Conservation (phyloP, 2,113 vertebrate species). For the Lanius ludovicianus region DNA sequence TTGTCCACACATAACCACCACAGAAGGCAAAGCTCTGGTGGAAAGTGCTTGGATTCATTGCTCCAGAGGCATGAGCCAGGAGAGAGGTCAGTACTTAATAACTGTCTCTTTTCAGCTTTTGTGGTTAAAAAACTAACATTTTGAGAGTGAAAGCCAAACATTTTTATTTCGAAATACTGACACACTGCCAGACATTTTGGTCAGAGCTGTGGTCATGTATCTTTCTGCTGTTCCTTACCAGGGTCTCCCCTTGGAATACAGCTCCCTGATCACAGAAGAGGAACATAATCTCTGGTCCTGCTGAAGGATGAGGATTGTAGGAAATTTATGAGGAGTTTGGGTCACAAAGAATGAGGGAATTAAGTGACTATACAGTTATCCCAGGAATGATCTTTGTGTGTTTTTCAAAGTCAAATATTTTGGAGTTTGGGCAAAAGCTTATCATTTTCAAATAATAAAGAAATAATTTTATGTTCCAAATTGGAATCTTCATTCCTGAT, state of each 20-base stretch:
- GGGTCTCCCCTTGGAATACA: background rate
- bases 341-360: background rate
- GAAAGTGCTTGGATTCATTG: background rate
- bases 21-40: background rate
- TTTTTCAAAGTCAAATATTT: background rate
- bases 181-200: background rate
- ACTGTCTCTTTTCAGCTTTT: background rate
- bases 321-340: background rate
- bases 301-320: background rate
- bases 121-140: background rate
- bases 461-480: background rate
- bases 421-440: background rate
- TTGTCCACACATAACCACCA: rapidly evolving
- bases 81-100: background rate
- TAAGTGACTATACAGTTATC: background rate
- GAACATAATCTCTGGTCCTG: background rate
- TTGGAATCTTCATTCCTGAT: background rate
- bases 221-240: background rate
- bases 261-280: background rate
- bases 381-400: background rate
- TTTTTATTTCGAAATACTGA: background rate
- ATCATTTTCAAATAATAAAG: rapidly evolving
- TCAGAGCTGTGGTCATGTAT: background rate
- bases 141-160: background rate
- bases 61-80: background rate